Conservation (phyloP, 2,797 vertebrate species). For the Gymnopithys bicolor region DNA sequence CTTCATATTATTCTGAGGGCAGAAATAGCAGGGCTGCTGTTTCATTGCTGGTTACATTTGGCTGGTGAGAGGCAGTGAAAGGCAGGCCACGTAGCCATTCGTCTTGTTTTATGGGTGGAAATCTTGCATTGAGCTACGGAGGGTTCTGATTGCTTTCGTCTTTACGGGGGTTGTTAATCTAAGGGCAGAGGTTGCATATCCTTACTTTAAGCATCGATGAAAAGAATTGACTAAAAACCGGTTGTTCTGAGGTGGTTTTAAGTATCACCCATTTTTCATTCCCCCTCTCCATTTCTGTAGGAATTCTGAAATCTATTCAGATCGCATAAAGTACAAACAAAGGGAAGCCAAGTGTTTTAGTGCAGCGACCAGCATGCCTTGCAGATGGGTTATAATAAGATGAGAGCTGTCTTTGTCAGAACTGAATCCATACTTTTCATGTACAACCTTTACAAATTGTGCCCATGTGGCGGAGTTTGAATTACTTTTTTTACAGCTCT, state of each 20-base stretch:
- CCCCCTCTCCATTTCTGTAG: slow-evolving; percentile 20
- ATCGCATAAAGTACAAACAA: slow-evolving; percentile 28
- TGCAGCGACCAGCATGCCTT: slow-evolving; percentile 35
- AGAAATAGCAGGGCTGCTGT: background rate
- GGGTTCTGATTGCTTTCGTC: background rate
- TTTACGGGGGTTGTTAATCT: slow-evolving; percentile 46
- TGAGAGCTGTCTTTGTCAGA: slow-evolving; percentile 59
- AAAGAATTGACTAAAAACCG: slow-evolving; percentile 49
- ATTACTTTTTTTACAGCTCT: slow-evolving; percentile 72
- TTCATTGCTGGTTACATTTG: background rate
- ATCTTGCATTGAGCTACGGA: background rate
- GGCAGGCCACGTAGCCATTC: background rate
- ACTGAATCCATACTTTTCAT: slow-evolving; percentile 61
- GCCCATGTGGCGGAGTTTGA: slow-evolving; percentile 69
- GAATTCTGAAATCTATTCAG: slow-evolving; percentile 52
- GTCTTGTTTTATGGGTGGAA: background rate
- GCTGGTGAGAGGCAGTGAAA: background rate
- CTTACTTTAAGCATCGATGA: slow-evolving; percentile 1
- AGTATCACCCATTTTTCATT: slow-evolving; percentile 53
- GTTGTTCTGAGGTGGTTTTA: slow-evolving; percentile 54
- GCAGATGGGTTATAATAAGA: slow-evolving; percentile 58
- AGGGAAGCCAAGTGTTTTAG: slow-evolving; percentile 50
- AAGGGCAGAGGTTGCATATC: slow-evolving; percentile 22
- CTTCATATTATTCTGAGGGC: background rate
- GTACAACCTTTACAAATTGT: slow-evolving; percentile 73